Evolutionary conservation across 2,888 invertebrate genomes (phyloP), one percentile per base, ranked within the genome.

Genomic region (Lamellibrachia columna): DNA sequence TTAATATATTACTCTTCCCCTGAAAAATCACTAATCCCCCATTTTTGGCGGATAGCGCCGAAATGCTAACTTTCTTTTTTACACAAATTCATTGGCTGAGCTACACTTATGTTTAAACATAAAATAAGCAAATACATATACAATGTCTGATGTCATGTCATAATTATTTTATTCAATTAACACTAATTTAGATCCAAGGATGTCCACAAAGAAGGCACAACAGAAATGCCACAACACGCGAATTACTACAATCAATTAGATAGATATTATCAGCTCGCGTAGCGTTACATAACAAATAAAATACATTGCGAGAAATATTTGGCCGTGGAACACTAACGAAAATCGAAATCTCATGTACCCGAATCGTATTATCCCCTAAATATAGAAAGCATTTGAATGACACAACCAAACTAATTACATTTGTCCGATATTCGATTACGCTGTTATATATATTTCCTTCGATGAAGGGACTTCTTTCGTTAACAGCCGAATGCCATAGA

Each of bases 341-440:
- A 22, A 75, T 75, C 75, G 75, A 75, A 75, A 75, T 75, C n/a
- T n/a, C 75, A 22, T 75, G 75, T 75, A 75, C 75, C 75, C 75
- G 75, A 75, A 75, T 75, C 75, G 75, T 75, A 22, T 75, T 75
- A 75, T 11, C 75, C 22, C 75, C 75, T 75, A 75, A 75, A 22
- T 75, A 75, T 75, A 15, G 75, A 75, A n/a, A 75, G 75, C 6
- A 75, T 22, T 75, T 75, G 75, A 75, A 75, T 75, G 75, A 75
- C 75, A 22, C 22, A 75, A 75, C 75, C 15, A 75, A 75, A 75
- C 75, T 75, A n/a, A 75, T n/a, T 22, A 75, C 75, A 6, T 75
- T 75, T 75, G 75, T 22, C 75, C 22, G 75, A 15, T n/a, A 22
- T 75, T 75, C 75, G 22, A 75, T 15, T 75, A 75, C 22, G 75